Percentiles rank a stretch among this genome's conserved stretches.
Evolutionary conservation across 2,113 vertebrate species (phyloP).

Genomic region (Amphiprion percula): DNA sequence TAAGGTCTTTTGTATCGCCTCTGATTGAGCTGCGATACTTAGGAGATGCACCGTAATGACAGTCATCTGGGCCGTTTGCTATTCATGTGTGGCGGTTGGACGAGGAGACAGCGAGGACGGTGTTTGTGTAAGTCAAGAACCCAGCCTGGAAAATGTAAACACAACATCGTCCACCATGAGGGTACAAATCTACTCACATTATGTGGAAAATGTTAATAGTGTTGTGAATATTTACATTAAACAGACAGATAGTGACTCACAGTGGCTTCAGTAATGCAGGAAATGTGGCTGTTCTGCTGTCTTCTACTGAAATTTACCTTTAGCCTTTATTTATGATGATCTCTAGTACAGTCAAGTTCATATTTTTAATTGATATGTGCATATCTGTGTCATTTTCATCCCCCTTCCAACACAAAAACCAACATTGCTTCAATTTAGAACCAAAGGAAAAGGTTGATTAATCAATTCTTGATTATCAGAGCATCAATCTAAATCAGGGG

Average conservation of each 20-base stretch:
- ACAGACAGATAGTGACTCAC: background rate
- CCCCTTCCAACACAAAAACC: no score
- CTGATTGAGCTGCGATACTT: conserved; percentile 78
- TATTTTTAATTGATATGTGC: no score
- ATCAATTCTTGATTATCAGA: no score
- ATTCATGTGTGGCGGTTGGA: conserved; percentile 31
- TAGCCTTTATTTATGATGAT: no score
- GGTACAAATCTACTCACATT: conserved; percentile 2
- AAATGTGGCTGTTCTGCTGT: background rate
- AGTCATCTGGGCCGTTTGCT: conserved; percentile 41
- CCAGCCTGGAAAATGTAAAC: conserved; percentile 16
- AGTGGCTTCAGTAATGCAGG: background rate
- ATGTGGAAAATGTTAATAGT: background rate
- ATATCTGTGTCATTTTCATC: no score
- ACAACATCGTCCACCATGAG: background rate
- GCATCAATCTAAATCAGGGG: no score
- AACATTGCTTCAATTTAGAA: no score
- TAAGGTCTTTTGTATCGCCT: conserved; percentile 59
- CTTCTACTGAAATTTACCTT: background rate
- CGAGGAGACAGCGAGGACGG: conserved; percentile 14
- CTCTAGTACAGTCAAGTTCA: no score
- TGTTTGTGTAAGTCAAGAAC: conserved; percentile 57
- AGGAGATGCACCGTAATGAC: conserved; percentile 66
- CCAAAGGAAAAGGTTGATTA: no score
- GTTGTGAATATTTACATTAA: no score